Evolutionary conservation across 1,140 invertebrate species (phyloP).

Genomic region (Nasonia vitripennis): DNA sequence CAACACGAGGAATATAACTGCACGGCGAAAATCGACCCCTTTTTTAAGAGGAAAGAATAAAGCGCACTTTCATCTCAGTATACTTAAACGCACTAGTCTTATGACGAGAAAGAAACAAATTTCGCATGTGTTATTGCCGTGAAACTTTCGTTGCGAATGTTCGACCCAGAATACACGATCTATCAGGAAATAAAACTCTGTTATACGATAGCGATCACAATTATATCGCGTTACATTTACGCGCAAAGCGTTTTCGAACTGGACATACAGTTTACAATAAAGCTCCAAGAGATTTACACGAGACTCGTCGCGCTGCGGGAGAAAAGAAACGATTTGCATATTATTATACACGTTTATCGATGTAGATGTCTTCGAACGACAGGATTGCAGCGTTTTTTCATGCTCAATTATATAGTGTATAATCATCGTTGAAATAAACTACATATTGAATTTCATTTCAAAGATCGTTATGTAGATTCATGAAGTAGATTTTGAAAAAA

Average conservation of each 20-base stretch:
- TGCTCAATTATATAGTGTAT: neutral
- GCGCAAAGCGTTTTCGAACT: neutral
- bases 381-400: neutral
- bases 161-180: neutral
- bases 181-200: neutral
- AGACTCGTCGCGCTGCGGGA: neutral
- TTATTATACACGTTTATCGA: neutral
- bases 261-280: neutral
- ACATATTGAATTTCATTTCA: neutral
- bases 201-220: no score
- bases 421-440: neutral
- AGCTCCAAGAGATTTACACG: neutral
- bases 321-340: neutral
- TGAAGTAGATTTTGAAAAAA: neutral
- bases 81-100: neutral
- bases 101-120: neutral
- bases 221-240: neutral
- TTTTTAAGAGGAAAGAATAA: neutral
- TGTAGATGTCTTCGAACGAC: neutral
- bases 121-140: neutral
- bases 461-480: neutral
- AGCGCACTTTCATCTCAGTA: neutral
- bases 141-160: neutral
- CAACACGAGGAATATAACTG: neutral
- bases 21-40: slow-evolving; percentile 15